Percentiles rank a stretch among this genome's conserved stretches.
These are phyloP conservation scores for Phalanger gymnotis DNA, from an alignment of 2,797 vertebrate genomes.

Conservation along the genomic window DNA sequence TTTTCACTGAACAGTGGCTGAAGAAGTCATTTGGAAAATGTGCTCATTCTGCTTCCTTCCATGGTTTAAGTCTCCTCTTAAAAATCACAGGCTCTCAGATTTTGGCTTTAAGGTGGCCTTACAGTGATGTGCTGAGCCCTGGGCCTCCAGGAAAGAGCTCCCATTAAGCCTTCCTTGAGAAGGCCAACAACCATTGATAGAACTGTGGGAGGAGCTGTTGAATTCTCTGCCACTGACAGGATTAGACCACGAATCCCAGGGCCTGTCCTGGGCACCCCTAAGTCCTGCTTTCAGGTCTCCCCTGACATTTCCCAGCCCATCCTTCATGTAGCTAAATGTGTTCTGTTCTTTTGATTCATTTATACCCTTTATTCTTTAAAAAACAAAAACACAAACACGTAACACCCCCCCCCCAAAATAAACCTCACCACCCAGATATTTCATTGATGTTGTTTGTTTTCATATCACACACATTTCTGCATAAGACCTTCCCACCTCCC, in stretches of 20 bases:
- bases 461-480: neutral
- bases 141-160: slow-evolving; percentile 1
- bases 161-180: neutral
- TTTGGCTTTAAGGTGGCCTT: slow-evolving; percentile 35
- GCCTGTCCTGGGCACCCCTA: neutral
- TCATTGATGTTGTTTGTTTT: neutral
- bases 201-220: neutral
- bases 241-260: neutral
- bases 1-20: neutral
- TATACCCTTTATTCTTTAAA: neutral
- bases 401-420: neutral
- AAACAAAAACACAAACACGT: neutral
- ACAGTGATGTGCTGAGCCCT: neutral
- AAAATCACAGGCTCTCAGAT: slow-evolving; percentile 52
- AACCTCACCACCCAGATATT: neutral
- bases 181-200: neutral
- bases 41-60: slow-evolving; percentile 4
- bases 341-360: neutral
- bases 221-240: neutral
- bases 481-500: neutral
- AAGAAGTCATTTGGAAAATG: slow-evolving; percentile 28
- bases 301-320: neutral
- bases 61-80: neutral
- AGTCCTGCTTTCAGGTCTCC: neutral
- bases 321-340: neutral